Conservation (phyloP, 2,113 vertebrate genomes). For the Ciconia maguari region DNA sequence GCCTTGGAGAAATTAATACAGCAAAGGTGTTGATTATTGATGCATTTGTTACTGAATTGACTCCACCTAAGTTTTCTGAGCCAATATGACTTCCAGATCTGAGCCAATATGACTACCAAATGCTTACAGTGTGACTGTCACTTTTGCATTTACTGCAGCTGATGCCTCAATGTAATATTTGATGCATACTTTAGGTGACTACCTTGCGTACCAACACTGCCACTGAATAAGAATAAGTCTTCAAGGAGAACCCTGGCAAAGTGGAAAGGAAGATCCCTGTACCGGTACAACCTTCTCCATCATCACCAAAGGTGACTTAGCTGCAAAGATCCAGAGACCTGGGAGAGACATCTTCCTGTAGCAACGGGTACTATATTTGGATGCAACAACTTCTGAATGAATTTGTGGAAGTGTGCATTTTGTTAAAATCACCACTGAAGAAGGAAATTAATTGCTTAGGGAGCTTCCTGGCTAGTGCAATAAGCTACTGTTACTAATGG, state of each 20-base stretch:
- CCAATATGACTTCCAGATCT: conserved; percentile 15
- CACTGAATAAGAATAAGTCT: neutral
- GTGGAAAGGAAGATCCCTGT: neutral
- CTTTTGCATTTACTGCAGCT: conserved; percentile 29
- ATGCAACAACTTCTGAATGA: conserved; percentile 16
- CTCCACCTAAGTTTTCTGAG: neutral
- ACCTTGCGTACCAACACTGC: neutral
- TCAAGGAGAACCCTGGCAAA: neutral
- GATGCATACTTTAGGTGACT: neutral
- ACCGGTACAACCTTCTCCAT: neutral
- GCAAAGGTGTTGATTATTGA: neutral
- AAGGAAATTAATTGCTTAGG: neutral
- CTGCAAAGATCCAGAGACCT: neutral
- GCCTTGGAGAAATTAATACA: conserved; percentile 4
- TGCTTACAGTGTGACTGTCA: neutral
- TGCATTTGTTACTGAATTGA: conserved; percentile 6
- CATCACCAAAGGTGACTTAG: neutral
- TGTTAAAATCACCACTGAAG: neutral
- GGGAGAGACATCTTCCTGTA: neutral
- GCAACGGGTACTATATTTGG: neutral
- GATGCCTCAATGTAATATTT: neutral
- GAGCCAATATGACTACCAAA: neutral
- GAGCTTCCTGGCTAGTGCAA: neutral
- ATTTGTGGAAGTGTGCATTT: neutral
- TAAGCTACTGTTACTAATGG: neutral